phyloP scores from a whole-genome alignment of 1,140 invertebrate species.

The Leptinotarsa lineolata region DNA sequence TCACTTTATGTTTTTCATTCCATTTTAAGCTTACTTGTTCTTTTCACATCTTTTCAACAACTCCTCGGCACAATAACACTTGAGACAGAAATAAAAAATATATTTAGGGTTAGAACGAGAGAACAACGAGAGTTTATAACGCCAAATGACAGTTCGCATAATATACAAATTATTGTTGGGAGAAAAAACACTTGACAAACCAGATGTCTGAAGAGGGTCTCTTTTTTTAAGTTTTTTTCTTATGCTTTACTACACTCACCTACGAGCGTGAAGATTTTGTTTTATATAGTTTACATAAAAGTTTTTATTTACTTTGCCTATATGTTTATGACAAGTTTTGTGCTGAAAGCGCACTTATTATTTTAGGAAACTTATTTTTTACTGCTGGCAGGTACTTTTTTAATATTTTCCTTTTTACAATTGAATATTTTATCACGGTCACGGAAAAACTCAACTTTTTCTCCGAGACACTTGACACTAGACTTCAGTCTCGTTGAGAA shows the following conservation, averaged over 20 bases:
- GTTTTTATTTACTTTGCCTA: background rate
- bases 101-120: too few species aligned
- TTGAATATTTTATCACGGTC: background rate
- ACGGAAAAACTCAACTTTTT: background rate
- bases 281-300: slow-evolving; percentile 1
- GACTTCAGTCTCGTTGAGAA: too few species aligned
- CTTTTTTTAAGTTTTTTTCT: background rate
- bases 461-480: too few species aligned
- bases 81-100: too few species aligned
- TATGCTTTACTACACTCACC: background rate
- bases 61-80: too few species aligned
- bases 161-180: background rate
- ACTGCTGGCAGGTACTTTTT: slow-evolving; percentile 10
- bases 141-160: background rate
- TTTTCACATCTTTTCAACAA: too few species aligned
- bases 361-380: background rate
- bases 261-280: background rate
- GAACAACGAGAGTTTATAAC: background rate
- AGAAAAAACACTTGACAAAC: background rate
- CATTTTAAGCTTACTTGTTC: too few species aligned
- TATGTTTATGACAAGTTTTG: slow-evolving; percentile 3
- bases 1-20: too few species aligned
- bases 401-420: background rate
- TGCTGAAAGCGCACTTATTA: background rate
- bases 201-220: background rate